phyloP scores from a whole-genome alignment of 2,113 vertebrate genomes.

The Campylomormyrus tamandua region DNA sequence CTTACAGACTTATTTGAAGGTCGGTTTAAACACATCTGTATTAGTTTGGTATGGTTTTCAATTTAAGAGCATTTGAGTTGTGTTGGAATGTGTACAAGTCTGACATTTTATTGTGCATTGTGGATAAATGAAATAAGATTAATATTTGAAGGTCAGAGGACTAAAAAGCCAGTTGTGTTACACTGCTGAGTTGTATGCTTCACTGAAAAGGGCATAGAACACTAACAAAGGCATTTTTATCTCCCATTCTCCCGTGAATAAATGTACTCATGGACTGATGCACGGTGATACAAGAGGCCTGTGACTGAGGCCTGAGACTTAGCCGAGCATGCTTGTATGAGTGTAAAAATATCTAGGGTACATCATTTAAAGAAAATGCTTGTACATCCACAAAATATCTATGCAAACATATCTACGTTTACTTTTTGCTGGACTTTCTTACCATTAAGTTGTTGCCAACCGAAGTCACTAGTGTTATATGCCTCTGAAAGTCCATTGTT shows the following conservation, averaged over 20 bases:
- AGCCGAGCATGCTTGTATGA: not conserved
- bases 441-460: not conserved
- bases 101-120: not conserved
- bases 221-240: not conserved
- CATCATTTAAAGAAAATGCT: not conserved
- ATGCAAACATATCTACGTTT: not conserved
- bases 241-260: not conserved
- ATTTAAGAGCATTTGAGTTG: not conserved
- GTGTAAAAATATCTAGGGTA: not conserved
- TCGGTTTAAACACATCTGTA: not conserved
- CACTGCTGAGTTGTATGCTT: not conserved
- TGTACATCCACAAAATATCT: not conserved
- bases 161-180: not conserved
- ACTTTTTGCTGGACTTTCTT: not conserved
- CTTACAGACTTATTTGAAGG: not conserved
- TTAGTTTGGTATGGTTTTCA: not conserved
- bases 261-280: not conserved
- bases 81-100: not conserved
- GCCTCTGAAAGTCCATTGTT: not conserved
- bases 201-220: not conserved
- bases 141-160: not conserved
- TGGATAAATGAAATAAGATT: not conserved
- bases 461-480: not conserved
- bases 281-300: not conserved
- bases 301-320: not conserved